phyloP scores from a whole-genome alignment of 2,888 invertebrate species.

The Dusona sp. region DNA sequence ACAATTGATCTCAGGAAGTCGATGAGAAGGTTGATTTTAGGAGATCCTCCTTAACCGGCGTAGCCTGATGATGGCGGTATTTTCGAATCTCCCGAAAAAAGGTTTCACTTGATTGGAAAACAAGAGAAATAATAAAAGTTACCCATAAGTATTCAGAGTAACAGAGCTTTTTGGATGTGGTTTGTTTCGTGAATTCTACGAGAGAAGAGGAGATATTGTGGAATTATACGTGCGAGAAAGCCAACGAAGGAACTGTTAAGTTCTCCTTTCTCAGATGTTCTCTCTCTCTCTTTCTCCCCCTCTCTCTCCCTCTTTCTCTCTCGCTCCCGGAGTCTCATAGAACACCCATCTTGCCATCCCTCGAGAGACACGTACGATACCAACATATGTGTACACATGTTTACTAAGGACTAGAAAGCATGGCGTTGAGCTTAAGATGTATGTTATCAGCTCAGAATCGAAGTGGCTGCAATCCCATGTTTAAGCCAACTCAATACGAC shows the following conservation, averaged over 20 bases:
- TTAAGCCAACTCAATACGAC: slow-evolving; percentile 1
- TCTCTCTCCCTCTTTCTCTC: slow-evolving; percentile 18
- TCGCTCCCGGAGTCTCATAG: neutral
- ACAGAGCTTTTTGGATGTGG: slow-evolving; percentile 41
- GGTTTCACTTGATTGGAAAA: slow-evolving; percentile 15
- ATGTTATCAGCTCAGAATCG: neutral
- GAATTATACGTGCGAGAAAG: slow-evolving; percentile 43
- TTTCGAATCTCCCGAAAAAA: neutral
- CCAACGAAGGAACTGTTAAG: slow-evolving; percentile 43
- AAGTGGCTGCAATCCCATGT: slow-evolving; percentile 16
- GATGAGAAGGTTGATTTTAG: neutral
- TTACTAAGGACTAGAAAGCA: slow-evolving; percentile 35
- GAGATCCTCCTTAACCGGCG: neutral
- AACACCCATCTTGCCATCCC: slow-evolving; percentile 44
- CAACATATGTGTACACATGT: slow-evolving; percentile 36
- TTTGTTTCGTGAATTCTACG: slow-evolving; percentile 46
- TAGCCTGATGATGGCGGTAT: neutral
- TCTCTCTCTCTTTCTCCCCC: slow-evolving; percentile 24
- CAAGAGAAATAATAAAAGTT: slow-evolving; percentile 33
- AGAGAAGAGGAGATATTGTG: slow-evolving; percentile 27
- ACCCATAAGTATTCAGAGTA: slow-evolving; percentile 40
- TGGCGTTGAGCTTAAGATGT: slow-evolving; percentile 32
- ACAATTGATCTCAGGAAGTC: neutral
- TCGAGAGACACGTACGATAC: slow-evolving; percentile 64
- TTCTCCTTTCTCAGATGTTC: slow-evolving; percentile 15